phyloP scores from a whole-genome alignment of 1,140 invertebrate species.

The Pogonognathellus flavescens region DNA sequence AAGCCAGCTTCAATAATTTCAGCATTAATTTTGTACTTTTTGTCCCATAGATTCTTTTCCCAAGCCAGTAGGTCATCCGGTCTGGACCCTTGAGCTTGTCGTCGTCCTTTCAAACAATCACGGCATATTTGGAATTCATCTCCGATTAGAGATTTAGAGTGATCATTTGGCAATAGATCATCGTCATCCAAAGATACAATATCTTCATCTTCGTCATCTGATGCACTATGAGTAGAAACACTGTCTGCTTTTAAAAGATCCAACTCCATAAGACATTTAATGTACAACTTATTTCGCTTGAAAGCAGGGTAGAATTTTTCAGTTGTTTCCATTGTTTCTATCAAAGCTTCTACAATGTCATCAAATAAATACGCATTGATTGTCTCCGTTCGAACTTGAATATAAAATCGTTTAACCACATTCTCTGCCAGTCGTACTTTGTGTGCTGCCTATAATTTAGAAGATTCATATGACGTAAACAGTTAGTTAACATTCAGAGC shows the following conservation, averaged over 20 bases:
- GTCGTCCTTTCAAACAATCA: conserved; percentile 64
- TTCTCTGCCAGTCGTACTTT: conserved; percentile 78
- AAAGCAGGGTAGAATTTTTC: conserved; percentile 81
- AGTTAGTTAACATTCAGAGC: too few species aligned
- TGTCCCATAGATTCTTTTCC: conserved; percentile 59
- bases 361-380: conserved; percentile 80
- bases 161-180: conserved; percentile 32
- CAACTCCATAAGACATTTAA: conserved; percentile 82
- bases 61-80: conserved; percentile 58
- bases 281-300: conserved; percentile 78
- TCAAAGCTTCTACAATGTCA: conserved; percentile 81
- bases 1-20: conserved; percentile 68
- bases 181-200: conserved; percentile 72
- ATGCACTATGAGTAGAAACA: conserved; percentile 61
- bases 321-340: conserved; percentile 77
- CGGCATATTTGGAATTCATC: conserved; percentile 64
- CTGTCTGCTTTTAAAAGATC: conserved; percentile 77
- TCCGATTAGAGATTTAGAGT: background rate
- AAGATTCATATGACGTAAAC: too few species aligned
- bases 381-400: conserved; percentile 76
- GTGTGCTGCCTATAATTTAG: conserved; percentile 76
- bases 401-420: conserved; percentile 77
- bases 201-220: conserved; percentile 71
- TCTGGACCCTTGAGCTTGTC: conserved; percentile 35
- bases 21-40: conserved; percentile 65